Evolutionary conservation across 2,113 vertebrate species (phyloP).

Genomic region (Ptychochromis oligacanthus): DNA sequence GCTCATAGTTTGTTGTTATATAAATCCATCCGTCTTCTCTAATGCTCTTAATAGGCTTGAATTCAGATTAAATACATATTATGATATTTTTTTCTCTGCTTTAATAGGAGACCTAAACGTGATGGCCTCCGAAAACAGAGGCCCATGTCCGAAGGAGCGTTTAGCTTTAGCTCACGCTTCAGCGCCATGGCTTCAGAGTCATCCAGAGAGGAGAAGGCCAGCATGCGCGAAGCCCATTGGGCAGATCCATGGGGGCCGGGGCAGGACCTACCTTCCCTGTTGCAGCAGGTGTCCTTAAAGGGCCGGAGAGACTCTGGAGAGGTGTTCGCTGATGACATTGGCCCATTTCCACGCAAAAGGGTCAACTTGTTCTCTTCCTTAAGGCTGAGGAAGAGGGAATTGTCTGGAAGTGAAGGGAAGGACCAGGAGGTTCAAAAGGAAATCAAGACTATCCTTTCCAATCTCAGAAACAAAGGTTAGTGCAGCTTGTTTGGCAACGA

Average conservation of each 20-base stretch:
- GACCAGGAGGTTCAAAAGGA: conserved; percentile 65
- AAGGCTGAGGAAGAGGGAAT: conserved; percentile 70
- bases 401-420: background rate
- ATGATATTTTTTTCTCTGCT: background rate
- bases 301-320: conserved; percentile 39
- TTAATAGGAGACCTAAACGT: conserved; percentile 53
- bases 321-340: conserved; percentile 54
- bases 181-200: background rate
- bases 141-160: conserved; percentile 72
- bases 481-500: background rate
- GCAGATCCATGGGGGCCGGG: conserved; percentile 43
- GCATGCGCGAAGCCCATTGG: background rate
- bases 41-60: background rate
- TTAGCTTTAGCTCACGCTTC: conserved; percentile 56
- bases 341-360: conserved; percentile 50
- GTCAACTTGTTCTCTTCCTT: conserved; percentile 80
- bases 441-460: conserved; percentile 73
- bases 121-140: conserved; percentile 41
- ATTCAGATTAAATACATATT: background rate
- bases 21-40: background rate
- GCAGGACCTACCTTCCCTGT: conserved; percentile 70
- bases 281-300: conserved; percentile 74
- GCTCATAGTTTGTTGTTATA: background rate
- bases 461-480: conserved; percentile 77
- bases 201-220: background rate